Evolutionary conservation across 2,888 invertebrate genomes (phyloP).

Genomic region (Coleophora flavipennella): DNA sequence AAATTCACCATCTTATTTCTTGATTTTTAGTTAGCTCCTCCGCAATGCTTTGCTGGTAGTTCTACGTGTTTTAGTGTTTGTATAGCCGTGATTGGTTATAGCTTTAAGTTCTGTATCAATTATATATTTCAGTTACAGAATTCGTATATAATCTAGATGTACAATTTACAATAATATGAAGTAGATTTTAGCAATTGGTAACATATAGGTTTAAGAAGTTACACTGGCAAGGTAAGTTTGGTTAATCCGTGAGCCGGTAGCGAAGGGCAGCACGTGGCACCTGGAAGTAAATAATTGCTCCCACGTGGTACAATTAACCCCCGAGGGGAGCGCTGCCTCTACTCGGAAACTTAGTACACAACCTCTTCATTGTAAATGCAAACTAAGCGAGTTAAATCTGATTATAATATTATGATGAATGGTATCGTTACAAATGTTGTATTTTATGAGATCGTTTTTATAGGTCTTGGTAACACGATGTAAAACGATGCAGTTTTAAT

Average conservation of each 20-base stretch:
- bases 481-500: no score
- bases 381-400: constrained; percentile 1
- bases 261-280: constrained; percentile 45
- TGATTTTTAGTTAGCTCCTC: constrained; percentile 65
- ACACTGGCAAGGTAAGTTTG: neutral
- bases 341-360: constrained; percentile 37
- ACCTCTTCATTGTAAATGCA: constrained; percentile 21
- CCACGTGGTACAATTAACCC: constrained; percentile 67
- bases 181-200: neutral
- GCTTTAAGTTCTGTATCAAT: no score
- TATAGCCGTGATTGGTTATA: neutral
- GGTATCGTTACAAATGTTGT: no score
- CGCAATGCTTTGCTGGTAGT: constrained; percentile 56
- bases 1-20: constrained; percentile 65
- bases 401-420: constrained; percentile 3
- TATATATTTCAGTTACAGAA: neutral
- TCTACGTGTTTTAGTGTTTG: constrained; percentile 15
- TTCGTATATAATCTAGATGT: neutral
- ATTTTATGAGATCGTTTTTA: no score
- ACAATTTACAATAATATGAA: neutral
- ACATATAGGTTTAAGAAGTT: no score
- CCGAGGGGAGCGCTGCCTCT: constrained; percentile 43
- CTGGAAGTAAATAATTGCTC: constrained; percentile 66
- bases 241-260: neutral
- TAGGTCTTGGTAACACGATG: no score